Evolutionary conservation across 2,113 vertebrate genomes (phyloP), one percentile per base, ranked within the genome.

Genomic region (Antigone vipio): DNA sequence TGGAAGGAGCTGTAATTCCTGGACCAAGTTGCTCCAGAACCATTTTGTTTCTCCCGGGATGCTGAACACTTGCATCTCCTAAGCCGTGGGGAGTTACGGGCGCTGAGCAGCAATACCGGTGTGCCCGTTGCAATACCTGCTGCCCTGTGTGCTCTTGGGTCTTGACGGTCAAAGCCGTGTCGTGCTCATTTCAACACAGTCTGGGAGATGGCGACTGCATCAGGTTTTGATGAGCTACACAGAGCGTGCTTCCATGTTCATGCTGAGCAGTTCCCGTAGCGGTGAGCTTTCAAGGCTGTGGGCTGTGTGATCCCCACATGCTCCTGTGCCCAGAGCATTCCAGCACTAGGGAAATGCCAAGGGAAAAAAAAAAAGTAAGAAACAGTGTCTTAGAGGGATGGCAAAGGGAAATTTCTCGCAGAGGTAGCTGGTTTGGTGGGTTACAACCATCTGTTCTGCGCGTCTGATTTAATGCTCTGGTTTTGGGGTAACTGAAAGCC

Each of bases 1-100:
- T 0, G 3, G 22, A 42, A 26, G 13, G 52, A 45, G 16, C 38
- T 45, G 34, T 40, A 26, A 30, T 9, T 34, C 3, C 1, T 16
- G 29, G 34, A 27, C 27, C 34, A 29, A 34, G 23, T 9, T 9
- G 62, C 38, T 71, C 29, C 56, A 45, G 23, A 77, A 18, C 49
- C 1, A 0, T 44, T 71, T 38, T 40, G 34, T 76, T 83, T 64
- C 29, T 71, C 20, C 20, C 11, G 72, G 38, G 24, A 9, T n/a
- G 23, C 63, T 82, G 63, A 71, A 45, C 10, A 7, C 42, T 29
- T 35, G 26, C 32, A 24, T 42, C 35, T 44, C 47, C 17, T 11
- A n/a, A 52, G 50, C 42, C 34, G 3, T 6, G 35, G 49, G 42
- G 47, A 27, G 8, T 30, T 24, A 3, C 4, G 9, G n/a, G 40